Conservation (phyloP, 2,113 vertebrate species). For the Sinocyclocheilus anshuiensis region DNA sequence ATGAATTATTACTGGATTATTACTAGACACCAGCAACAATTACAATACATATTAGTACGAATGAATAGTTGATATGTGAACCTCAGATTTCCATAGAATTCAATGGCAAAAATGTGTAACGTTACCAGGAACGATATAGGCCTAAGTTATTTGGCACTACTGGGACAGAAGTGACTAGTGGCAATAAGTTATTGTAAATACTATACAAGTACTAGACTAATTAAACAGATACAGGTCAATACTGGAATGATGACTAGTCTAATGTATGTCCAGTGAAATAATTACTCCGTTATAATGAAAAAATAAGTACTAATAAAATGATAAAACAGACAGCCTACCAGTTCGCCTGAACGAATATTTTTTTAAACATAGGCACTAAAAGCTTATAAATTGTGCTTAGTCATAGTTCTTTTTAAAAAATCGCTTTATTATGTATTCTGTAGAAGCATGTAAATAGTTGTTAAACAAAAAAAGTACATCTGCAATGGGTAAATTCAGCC, state of each 20-base stretch:
- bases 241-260: too few relatives aligned
- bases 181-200: neutral
- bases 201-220: neutral
- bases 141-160: neutral
- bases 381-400: neutral
- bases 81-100: neutral
- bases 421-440: conserved; percentile 13
- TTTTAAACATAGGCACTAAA: neutral
- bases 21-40: neutral
- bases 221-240: neutral
- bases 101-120: neutral
- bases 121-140: neutral
- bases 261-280: neutral
- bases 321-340: neutral
- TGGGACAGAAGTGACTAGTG: neutral
- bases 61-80: neutral
- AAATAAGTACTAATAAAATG: neutral
- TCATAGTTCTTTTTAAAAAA: neutral
- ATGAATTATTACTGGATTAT: neutral
- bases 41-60: neutral
- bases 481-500: conserved; percentile 8
- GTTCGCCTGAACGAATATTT: neutral
- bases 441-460: neutral
- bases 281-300: neutral
- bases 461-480: conserved; percentile 31